Percentiles rank a stretch among this genome's conserved stretches.
Evolutionary conservation across 1,140 invertebrate species (phyloP).

Genomic region (Dreissena rostriformis): DNA sequence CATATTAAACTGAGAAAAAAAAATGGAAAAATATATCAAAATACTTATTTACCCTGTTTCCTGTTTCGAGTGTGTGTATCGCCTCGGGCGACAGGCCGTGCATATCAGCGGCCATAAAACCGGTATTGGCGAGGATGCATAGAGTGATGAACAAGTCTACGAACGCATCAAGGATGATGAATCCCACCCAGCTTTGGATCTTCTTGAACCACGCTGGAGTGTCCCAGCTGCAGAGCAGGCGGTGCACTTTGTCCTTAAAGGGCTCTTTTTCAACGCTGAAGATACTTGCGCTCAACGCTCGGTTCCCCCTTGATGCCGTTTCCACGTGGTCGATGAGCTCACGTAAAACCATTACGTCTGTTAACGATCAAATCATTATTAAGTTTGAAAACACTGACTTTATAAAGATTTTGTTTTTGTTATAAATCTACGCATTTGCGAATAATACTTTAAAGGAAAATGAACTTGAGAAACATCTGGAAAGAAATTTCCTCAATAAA

Average conservation of each 20-base stretch:
- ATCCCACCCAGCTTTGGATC: slow-evolving; percentile 93
- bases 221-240: slow-evolving; percentile 98
- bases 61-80: slow-evolving; percentile 91
- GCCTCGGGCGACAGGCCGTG: slow-evolving; percentile 88
- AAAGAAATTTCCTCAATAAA: too few species aligned
- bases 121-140: slow-evolving; percentile 98
- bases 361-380: slow-evolving; percentile 69
- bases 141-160: slow-evolving; percentile 99
- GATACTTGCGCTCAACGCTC: slow-evolving; percentile 43
- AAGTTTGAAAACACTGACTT: background rate
- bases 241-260: slow-evolving; percentile 84
- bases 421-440: background rate
- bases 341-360: slow-evolving; percentile 98
- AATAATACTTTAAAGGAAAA: background rate
- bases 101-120: slow-evolving; percentile 99
- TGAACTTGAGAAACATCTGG: too few species aligned
- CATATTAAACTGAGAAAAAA: too few species aligned
- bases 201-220: slow-evolving; percentile 95
- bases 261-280: slow-evolving; percentile 66
- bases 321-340: slow-evolving; percentile 96
- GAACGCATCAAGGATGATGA: slow-evolving; percentile 98
- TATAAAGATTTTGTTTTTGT: background rate
- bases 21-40: too few species aligned
- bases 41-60: slow-evolving; percentile 93
- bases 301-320: slow-evolving; percentile 37